Base-by-base conservation (phyloP, 2,797 vertebrate species). In the Geotrypetes seraphini region DNA sequence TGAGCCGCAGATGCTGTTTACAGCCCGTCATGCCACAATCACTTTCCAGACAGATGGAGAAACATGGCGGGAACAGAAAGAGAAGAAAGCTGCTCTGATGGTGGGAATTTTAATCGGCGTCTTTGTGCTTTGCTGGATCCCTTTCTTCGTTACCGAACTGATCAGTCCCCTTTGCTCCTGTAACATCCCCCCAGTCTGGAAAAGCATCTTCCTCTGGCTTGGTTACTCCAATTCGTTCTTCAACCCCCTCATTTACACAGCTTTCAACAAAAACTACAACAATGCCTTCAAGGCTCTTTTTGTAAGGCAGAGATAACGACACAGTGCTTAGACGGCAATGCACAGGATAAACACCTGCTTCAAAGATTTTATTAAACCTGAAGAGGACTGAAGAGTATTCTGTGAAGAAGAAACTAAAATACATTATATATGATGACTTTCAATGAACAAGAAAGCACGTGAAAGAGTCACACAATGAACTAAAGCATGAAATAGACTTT, bases 211-310 rank as follows among this genome's bases (percentile, higher is more conserved):
- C 51, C 83, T 92, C 36, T 92, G 87, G 89, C 84, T 90, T 8
- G 86, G 87, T 23, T 89, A 89, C 67, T 91, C 88, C 52, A 90
- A 89, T 68, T 90, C 87, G 41, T 91, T 88, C 54, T 85, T 93
- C 43, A 92, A 90, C 55, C 87, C 86, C 3, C 73, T 91, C 41
- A 88, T 93, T 44, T 91, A 91, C 57, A 89, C 83, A 22, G 80
- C 90, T 31, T 90, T 92, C 69, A 91, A 91, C 70, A 84, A 89
- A 49, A 86, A 90, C 33, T 88, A 91, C 48, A 81, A 86, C 34
- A 84, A 70, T 32, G 87, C 88, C 47, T 89, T 91, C 63, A 89
- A 79, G 54, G 89, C 61, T 64, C 79, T 92, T 50, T 83, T 90
- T 43, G 77, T 69, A 52, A 79, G 73, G 40, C 68, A 70, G 45